Conservation (phyloP, 2,797 vertebrate species). For the Mormyrus proboscirostris region DNA sequence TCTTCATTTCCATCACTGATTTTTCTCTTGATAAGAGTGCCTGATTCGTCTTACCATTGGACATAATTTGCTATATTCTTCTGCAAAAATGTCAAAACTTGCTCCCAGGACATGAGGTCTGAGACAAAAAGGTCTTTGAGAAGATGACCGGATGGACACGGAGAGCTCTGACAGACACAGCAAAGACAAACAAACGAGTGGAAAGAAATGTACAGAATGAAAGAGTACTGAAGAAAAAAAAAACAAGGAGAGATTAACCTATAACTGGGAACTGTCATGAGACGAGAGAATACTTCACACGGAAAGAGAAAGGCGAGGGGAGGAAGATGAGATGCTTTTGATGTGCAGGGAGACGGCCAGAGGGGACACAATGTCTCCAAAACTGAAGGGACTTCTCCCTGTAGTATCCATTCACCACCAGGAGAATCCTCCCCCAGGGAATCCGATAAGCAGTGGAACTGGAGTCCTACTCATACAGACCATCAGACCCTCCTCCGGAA, state of each 20-base stretch:
- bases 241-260: constrained; percentile 38
- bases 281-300: constrained; percentile 18
- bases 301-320: neutral
- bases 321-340: constrained; percentile 34
- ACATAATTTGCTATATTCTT: neutral
- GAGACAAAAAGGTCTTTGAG: neutral
- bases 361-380: constrained; percentile 31
- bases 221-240: neutral
- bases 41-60: neutral
- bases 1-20: constrained; percentile 2
- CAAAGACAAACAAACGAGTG: constrained; percentile 22
- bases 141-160: neutral
- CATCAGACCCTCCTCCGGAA: neutral
- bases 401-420: neutral
- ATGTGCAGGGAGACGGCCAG: constrained; percentile 34
- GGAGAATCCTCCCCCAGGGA: neutral
- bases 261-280: constrained; percentile 35
- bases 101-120: neutral
- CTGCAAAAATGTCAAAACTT: neutral
- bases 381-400: constrained; percentile 30
- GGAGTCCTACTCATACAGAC: neutral
- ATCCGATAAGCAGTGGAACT: neutral
- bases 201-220: constrained; percentile 21
- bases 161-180: neutral
- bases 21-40: neutral